Evolutionary conservation across 2,113 vertebrate genomes (phyloP), one percentile per base, ranked within the genome.

Genomic region (Machaerirhynchus nigripectus): DNA sequence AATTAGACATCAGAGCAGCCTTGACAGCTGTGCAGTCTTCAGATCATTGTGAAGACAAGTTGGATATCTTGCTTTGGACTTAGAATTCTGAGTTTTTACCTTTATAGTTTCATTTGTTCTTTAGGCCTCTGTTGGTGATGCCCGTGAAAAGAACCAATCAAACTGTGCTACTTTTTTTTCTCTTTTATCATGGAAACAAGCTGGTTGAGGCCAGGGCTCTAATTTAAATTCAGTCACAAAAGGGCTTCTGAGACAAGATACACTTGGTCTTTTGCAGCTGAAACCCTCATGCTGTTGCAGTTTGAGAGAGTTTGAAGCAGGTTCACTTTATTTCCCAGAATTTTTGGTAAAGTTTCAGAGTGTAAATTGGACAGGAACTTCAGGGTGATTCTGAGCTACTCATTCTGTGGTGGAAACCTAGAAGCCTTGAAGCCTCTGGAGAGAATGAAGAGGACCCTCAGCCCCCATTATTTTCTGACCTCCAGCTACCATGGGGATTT

Each of bases 161-260:
- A 50, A 15, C 1, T 5, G 17, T 1, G 0, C 1, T 19, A 2
- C 23, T 42, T 39, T 26, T 33, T 19, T 35, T 4, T 4, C 3
- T 55, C n/a, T 78, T 55, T 27, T 35, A 18, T 65, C 2, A 19
- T 56, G n/a, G 56, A 46, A 80, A 10, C 13, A 74, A 55, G 9
- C 23, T 46, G 30, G 3, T 67, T 33, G 44, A 15, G 49, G 19
- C 24, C 49, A 30, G 8, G 18, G 21, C 10, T 56, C 8, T 44
- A 22, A 74, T 44, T 22, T 59, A 65, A 52, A 37, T 85, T 74
- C 53, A 69, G 28, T 64, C 33, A 46, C 15, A 24, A 13, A 50
- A 87, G 19, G 6, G 9, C 15, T 80, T 87, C 15, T 69, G 52
- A 74, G 39, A 30, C 44, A 30, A 84, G 30, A 15, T 73, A 10